A percentile compares a stretch with the other conserved stretches of the same genome.
Conservation (phyloP, 1,140 invertebrate genomes). For the Thaumetopoea pityocampa region DNA sequence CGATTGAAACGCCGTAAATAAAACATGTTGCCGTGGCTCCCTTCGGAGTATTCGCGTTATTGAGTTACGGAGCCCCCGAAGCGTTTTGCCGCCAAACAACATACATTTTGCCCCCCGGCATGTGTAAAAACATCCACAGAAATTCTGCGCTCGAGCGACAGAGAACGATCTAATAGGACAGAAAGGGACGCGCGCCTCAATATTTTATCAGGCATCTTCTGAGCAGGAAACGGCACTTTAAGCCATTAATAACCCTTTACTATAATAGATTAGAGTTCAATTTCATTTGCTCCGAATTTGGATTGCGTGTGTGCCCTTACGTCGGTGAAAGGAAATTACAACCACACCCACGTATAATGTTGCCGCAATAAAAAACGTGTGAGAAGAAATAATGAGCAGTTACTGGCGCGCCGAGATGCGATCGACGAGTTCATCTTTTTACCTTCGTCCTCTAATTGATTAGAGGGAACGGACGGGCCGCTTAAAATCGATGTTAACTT, state of each 20-base stretch:
- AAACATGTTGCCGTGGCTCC: slow-evolving; percentile 67
- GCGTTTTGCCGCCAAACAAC: slow-evolving; percentile 75
- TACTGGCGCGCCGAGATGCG: slow-evolving; percentile 63
- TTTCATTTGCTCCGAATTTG: slow-evolving; percentile 21
- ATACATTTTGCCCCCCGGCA: slow-evolving; percentile 72
- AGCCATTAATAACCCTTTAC: slow-evolving; percentile 29
- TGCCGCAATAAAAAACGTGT: slow-evolving; percentile 75
- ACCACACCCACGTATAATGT: slow-evolving; percentile 76
- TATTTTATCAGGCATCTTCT: slow-evolving; percentile 72
- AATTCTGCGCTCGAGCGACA: slow-evolving; percentile 36
- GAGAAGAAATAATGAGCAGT: slow-evolving; percentile 75
- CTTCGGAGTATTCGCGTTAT: slow-evolving; percentile 66
- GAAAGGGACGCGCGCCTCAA: slow-evolving; percentile 63
- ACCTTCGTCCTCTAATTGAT: slow-evolving; percentile 64
- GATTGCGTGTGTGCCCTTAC: slow-evolving; percentile 74
- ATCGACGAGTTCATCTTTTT: slow-evolving; percentile 61
- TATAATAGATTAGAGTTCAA: slow-evolving; percentile 22
- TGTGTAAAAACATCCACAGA: slow-evolving; percentile 67
- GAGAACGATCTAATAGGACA: slow-evolving; percentile 39
- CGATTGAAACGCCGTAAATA: slow-evolving; percentile 73
- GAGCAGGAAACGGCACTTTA: slow-evolving; percentile 31
- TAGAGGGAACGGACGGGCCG: slow-evolving; percentile 40
- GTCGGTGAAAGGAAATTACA: slow-evolving; percentile 75
- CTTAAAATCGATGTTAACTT: slow-evolving; percentile 27
- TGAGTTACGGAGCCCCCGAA: slow-evolving; percentile 70